These are phyloP conservation scores for Polydrusus tereticollis DNA, from an alignment of 2,888 invertebrate species.

Conservation along the genomic window DNA sequence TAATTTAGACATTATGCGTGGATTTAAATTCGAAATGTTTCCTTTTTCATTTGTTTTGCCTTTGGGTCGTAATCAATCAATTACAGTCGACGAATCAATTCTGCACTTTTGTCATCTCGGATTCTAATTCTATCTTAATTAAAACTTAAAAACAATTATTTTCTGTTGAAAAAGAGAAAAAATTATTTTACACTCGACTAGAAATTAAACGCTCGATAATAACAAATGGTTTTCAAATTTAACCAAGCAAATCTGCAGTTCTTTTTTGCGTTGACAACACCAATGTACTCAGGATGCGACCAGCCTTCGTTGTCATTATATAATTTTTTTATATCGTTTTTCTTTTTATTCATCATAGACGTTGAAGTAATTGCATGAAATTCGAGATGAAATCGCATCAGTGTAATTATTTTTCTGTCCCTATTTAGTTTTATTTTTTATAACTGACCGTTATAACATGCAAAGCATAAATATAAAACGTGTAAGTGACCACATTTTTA, in stretches of 20 bases:
- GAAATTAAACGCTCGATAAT: constrained; percentile 14
- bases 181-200: constrained; percentile 34
- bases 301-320: too few relatives aligned
- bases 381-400: too few relatives aligned
- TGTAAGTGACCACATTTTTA: too few relatives aligned
- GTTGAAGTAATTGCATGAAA: too few relatives aligned
- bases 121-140: constrained; percentile 24
- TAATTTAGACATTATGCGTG: neutral
- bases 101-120: neutral
- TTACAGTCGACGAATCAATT: constrained; percentile 20
- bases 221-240: constrained; percentile 28
- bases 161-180: constrained; percentile 10
- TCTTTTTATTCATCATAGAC: too few relatives aligned
- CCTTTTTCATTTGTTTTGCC: neutral
- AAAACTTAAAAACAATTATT: constrained; percentile 22
- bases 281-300: too few relatives aligned
- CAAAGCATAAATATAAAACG: too few relatives aligned
- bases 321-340: too few relatives aligned
- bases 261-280: constrained; percentile 18
- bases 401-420: too few relatives aligned
- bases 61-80: neutral
- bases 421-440: too few relatives aligned
- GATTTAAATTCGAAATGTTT: neutral
- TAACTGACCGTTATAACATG: too few relatives aligned
- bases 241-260: constrained; percentile 32